Percentiles rank a stretch among this genome's conserved stretches.
Evolutionary conservation across 2,113 vertebrate species (phyloP).

Genomic region (Halcyon senegalensis): DNA sequence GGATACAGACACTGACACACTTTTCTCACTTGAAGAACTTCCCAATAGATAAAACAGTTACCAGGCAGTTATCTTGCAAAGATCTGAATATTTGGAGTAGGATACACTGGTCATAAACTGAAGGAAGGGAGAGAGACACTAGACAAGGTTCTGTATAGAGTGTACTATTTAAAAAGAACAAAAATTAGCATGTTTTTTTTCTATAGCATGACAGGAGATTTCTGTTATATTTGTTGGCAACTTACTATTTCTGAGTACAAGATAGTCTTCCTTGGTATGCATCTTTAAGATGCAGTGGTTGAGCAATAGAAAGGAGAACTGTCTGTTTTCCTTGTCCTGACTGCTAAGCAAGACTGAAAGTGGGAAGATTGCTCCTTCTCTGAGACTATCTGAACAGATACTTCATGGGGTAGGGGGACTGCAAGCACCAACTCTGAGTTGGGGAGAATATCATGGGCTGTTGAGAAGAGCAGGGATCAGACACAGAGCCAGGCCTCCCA

Average conservation of each 20-base stretch:
- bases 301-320: neutral
- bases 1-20: neutral
- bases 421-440: neutral
- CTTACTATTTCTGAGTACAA: neutral
- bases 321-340: neutral
- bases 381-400: neutral
- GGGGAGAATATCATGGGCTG: neutral
- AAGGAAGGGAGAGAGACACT: neutral
- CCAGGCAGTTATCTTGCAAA: neutral
- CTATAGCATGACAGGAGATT: neutral
- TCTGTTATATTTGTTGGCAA: neutral
- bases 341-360: neutral
- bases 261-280: neutral
- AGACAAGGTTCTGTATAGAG: neutral
- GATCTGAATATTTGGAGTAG: neutral
- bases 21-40: neutral
- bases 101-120: neutral
- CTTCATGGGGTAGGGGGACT: neutral
- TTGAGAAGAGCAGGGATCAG: neutral
- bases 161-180: fast-evolving
- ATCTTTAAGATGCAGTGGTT: neutral
- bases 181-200: neutral
- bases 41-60: neutral
- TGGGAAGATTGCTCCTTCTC: neutral
- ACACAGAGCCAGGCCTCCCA: neutral